These are phyloP conservation scores for Flabesymbios commensalis DNA, from an alignment of 2,888 invertebrate genomes.

Conservation along the genomic window DNA sequence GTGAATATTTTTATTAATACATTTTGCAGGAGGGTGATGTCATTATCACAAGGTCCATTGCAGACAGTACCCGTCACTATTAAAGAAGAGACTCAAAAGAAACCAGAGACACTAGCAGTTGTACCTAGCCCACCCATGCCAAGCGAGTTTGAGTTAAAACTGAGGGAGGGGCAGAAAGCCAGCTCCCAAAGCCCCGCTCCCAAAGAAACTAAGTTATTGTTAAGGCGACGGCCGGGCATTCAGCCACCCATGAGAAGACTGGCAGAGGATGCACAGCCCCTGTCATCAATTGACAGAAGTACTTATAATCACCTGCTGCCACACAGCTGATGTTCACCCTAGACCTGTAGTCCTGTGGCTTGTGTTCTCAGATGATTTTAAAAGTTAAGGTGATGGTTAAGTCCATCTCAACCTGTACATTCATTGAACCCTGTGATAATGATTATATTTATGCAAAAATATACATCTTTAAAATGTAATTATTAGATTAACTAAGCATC, in stretches of 20 bases:
- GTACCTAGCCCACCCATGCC: background rate
- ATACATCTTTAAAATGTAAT: too few relatives aligned
- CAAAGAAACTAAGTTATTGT: conserved; percentile 8
- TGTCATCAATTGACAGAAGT: conserved; percentile 47
- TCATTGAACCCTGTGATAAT: too few relatives aligned
- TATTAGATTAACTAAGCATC: too few relatives aligned
- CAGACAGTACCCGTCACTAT: conserved; percentile 55
- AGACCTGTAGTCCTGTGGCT: too few relatives aligned
- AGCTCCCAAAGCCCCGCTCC: conserved; percentile 1
- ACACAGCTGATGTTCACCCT: too few relatives aligned
- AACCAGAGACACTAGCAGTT: background rate
- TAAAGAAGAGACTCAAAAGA: conserved; percentile 6
- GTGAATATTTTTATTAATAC: too few relatives aligned
- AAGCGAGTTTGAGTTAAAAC: conserved; percentile 33
- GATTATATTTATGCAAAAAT: too few relatives aligned
- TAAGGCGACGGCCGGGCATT: conserved; percentile 23
- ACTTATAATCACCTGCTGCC: too few relatives aligned
- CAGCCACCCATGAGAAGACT: conserved; percentile 48
- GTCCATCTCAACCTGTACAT: too few relatives aligned
- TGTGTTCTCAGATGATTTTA: too few relatives aligned
- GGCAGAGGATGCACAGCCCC: conserved; percentile 49
- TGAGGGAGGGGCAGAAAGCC: conserved; percentile 22
- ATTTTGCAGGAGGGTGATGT: background rate
- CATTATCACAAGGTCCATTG: conserved; percentile 41
- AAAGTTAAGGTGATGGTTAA: too few relatives aligned